Conservation (phyloP, 2,113 vertebrate genomes). For the Dendrocopos noguchii region DNA sequence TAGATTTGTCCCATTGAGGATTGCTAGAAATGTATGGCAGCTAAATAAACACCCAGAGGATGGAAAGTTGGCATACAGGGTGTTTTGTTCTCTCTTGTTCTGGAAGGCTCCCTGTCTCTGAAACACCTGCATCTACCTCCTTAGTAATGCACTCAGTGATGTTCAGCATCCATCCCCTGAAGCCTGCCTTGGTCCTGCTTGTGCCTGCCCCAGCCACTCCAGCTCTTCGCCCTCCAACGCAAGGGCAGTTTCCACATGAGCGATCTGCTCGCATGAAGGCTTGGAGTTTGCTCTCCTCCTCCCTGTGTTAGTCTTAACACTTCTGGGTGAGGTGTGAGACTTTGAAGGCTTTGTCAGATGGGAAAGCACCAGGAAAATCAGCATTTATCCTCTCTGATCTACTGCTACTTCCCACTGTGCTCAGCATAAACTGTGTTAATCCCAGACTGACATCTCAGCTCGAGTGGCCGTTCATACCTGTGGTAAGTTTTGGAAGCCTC, state of each 20-base stretch:
- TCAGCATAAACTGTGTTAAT: not conserved
- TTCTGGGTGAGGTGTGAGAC: not conserved
- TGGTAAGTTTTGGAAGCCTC: not conserved
- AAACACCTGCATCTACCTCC: not conserved
- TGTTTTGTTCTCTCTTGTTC: not conserved
- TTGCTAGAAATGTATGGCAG: not conserved
- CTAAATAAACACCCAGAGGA: slow-evolving; percentile 11
- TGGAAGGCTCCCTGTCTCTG: not conserved
- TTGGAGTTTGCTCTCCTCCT: not conserved
- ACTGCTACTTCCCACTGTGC: not conserved
- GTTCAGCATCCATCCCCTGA: not conserved
- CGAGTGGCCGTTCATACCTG: not conserved
- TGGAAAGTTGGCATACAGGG: not conserved
- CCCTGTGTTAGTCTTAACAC: not conserved
- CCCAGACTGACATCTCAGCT: not conserved
- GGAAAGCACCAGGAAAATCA: slow-evolving; percentile 18
- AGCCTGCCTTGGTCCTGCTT: not conserved
- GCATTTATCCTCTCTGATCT: not conserved
- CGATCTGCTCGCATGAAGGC: not conserved
- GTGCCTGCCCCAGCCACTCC: accelerated
- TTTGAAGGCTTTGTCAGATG: slow-evolving; percentile 29
- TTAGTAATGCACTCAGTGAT: not conserved
- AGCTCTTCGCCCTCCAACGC: accelerated
- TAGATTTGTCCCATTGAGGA: not conserved
- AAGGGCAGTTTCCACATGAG: accelerated